Evolutionary conservation across 2,888 invertebrate genomes (phyloP), one percentile per base, ranked within the genome.

Genomic region (Orgyia antiqua): DNA sequence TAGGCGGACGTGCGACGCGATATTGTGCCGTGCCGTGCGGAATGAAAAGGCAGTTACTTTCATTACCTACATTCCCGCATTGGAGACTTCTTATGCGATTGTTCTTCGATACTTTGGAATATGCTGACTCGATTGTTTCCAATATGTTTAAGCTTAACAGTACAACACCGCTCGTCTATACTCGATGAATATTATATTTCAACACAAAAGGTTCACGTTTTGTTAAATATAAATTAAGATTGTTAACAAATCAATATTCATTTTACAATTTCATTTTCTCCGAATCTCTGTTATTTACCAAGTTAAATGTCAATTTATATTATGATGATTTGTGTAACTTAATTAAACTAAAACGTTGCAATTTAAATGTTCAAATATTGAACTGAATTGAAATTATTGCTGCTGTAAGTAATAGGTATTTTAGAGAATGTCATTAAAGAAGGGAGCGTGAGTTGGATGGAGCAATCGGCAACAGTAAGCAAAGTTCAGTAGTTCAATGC

Each of bases 401-500:
- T 55, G 54, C 57, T 52, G 41, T 48, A 50, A 50, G 6, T 15
- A 15, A 15, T 4, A 4, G 4, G 15, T 38, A 36, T 45, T 31
- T 31, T 46, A 36, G 49, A 52, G 49, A 63, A 52, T 67, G 56
- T 57, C 52, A 53, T 58, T 58, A 56, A 51, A 54, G 55, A 58
- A 45, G 55, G 53, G 63, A 68, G 59, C 68, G 65, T 61, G 53
- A 60, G 57, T 55, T 51, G 46, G 47, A 60, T 74, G 70, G 62
- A 60, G 76, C 70, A 78, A 76, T 59, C 67, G 49, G 58, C 59
- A 59, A 52, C 61, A 58, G 58, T 65, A 68, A 64, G 62, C 62
- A 77, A 80, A 78, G 80, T 78, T 79, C 75, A 80, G 68, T 74
- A 67, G 80, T 78, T 75, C 72, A 68, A 68, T 62, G 68, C 59